Base-by-base conservation (phyloP, 1,140 invertebrate genomes). In the Coboldia fuscipes region DNA sequence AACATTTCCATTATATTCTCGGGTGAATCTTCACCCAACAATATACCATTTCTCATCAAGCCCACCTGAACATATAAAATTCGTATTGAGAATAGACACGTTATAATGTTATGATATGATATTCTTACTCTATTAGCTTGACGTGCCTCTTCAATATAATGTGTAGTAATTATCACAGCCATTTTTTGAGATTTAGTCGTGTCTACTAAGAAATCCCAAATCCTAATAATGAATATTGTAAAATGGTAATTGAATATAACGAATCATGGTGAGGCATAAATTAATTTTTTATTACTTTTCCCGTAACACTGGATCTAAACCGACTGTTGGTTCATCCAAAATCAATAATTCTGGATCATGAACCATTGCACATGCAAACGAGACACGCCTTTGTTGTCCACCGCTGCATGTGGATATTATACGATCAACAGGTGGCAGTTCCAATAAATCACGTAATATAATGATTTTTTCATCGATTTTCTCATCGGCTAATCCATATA, bases 61-160 rank as follows among this genome's bases (percentile, higher is more conserved):
- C 88, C 88, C 47, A 93, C 83, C 82, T 88, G 44, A 19, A 35
- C 38, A 41, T 16, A 17, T 18, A 13, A 30, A 6, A 13, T 8
- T 8, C 5, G 5, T 10, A 6, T 29, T 29, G 9, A n/a, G 8
- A 6, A 29, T 10, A 10, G 14, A 6, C 8, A 29, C 14, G 27
- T 15, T 10, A 29, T 13, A 6, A 29, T 15, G 9, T 13, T 8
- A n/a, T 29, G 27, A 8, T 29, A 29, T 10, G 14, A 29, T 6
- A 7, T 23, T 23, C 56, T 58, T 61, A 88, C 84, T 61, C 64
- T 72, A 53, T 86, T 61, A 10, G 83, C 79, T 49, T 85, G 72
- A 45, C 74, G 70, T 2, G 84, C 75, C 58, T 94, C 89, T 48
- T 93, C 86, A 28, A 93, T 89, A 45, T 94, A 94, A 60, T 94